phyloP scores from a whole-genome alignment of 2,888 invertebrate species.

The Gastracanthus pulcherrimus region DNA sequence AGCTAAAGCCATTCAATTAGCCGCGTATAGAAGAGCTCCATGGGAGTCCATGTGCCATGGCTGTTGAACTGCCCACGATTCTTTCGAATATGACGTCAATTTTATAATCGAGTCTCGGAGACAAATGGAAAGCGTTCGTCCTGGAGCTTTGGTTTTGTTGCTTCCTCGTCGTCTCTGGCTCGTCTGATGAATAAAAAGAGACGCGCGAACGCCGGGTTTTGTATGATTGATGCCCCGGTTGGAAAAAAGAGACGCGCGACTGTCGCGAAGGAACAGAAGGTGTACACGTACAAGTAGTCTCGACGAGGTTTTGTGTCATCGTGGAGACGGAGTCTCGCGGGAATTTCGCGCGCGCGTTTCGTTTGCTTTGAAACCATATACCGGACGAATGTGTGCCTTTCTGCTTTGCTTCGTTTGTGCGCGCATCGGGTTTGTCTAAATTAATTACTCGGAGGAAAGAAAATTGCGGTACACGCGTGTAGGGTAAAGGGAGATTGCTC shows the following conservation, averaged over 20 bases:
- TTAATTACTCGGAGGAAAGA: not conserved
- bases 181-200: not conserved
- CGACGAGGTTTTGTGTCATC: no score
- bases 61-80: no score
- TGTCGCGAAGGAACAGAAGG: no score
- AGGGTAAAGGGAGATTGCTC: not conserved
- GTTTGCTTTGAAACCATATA: not conserved
- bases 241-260: not conserved
- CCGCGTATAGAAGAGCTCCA: not conserved
- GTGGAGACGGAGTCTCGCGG: no score
- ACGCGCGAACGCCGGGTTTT: no score
- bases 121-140: not conserved
- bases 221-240: not conserved
- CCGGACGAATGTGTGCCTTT: not conserved
- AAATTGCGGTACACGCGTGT: not conserved
- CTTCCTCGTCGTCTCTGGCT: not conserved
- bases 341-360: not conserved
- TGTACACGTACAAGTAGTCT: no score
- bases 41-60: not conserved
- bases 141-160: no score
- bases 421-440: not conserved
- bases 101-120: not conserved
- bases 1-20: conserved; percentile 14
- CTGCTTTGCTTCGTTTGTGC: no score
- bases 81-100: not conserved